Conservation (phyloP, 2,888 invertebrate genomes). For the Atrina japonica region DNA sequence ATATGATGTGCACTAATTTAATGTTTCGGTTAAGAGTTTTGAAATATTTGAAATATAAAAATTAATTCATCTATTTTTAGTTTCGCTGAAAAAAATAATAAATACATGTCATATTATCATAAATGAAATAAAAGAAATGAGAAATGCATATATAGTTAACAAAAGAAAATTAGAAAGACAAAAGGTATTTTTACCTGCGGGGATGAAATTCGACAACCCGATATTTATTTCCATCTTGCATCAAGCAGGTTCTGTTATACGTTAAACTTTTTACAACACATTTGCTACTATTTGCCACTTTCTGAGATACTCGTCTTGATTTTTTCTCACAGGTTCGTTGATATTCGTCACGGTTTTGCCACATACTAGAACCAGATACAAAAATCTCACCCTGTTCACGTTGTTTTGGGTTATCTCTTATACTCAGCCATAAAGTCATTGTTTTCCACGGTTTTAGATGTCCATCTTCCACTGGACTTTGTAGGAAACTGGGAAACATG, state of each 20-base stretch:
- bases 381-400: constrained; percentile 67
- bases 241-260: constrained; percentile 68
- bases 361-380: constrained; percentile 64
- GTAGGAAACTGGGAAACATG: constrained; percentile 67
- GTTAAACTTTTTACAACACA: constrained; percentile 62
- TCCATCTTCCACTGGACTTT: constrained; percentile 58
- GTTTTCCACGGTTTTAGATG: constrained; percentile 68
- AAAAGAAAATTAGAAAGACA: too few relatives aligned
- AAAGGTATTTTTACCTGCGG: constrained; percentile 52
- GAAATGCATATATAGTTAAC: too few relatives aligned
- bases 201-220: constrained; percentile 67
- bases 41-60: too few relatives aligned
- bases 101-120: too few relatives aligned
- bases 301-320: constrained; percentile 49
- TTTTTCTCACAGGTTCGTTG: constrained; percentile 60
- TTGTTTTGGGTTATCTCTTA: constrained; percentile 65
- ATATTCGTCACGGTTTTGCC: constrained; percentile 63
- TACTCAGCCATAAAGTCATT: constrained; percentile 67
- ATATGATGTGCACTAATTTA: too few relatives aligned
- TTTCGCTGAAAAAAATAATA: too few relatives aligned
- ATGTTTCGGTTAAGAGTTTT: too few relatives aligned
- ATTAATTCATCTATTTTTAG: too few relatives aligned
- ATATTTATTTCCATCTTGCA: constrained; percentile 59
- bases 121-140: too few relatives aligned
- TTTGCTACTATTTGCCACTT: constrained; percentile 53